A percentile compares a stretch with the other conserved stretches of the same genome.
phyloP scores from a whole-genome alignment of 1,140 invertebrate species.

The Orchesella cincta region DNA sequence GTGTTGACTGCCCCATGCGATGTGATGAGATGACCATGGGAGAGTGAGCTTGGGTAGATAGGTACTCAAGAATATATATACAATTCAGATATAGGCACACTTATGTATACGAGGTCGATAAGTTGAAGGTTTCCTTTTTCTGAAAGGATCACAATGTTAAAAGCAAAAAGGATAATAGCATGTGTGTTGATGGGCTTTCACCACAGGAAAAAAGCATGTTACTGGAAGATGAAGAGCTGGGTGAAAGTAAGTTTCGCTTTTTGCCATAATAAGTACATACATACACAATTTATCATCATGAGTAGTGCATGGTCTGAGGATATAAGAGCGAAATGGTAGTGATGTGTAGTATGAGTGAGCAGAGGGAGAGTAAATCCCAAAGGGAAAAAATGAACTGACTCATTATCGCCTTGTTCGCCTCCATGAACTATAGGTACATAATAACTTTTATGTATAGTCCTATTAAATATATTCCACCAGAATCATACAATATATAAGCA shows the following conservation, averaged over 20 bases:
- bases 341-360: background rate
- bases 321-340: background rate
- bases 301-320: background rate
- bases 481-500: background rate
- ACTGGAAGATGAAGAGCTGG: no score
- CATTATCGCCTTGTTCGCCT: background rate
- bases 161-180: conserved; percentile 3
- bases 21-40: background rate
- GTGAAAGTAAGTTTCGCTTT: no score
- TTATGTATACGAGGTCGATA: background rate
- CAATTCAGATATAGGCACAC: background rate
- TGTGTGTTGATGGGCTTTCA: conserved; percentile 9
- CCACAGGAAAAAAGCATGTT: background rate
- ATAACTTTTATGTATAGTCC: no score
- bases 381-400: conserved; percentile 3
- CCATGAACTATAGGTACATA: no score
- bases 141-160: conserved; percentile 17
- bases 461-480: no score
- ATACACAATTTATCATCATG: background rate
- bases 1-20: background rate
- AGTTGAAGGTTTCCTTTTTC: background rate
- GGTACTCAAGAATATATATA: background rate
- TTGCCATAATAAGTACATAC: no score
- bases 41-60: background rate
- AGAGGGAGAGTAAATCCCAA: background rate